Conservation (phyloP, 2,888 invertebrate species). For the Tenthredo livida region DNA sequence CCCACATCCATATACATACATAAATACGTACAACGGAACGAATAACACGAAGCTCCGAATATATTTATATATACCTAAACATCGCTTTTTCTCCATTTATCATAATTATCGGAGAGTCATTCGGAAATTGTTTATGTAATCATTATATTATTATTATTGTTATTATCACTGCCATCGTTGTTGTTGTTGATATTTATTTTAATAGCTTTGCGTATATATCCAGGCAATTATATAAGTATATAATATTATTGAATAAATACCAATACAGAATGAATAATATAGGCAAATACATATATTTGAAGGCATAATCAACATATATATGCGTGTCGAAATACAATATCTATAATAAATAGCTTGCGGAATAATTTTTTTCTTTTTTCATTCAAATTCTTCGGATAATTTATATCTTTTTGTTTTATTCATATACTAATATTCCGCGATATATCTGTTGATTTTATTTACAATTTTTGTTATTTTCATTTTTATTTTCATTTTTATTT, state of each 20-base stretch:
- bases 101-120: slow-evolving; percentile 3
- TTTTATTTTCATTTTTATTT: neutral
- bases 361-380: neutral
- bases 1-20: neutral
- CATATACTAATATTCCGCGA: neutral
- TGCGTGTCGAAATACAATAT: too few relatives aligned
- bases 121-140: neutral
- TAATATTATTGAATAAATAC: neutral
- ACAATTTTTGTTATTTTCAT: neutral
- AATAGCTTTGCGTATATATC: neutral
- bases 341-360: neutral
- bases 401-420: neutral
- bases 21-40: neutral
- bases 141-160: neutral
- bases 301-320: too few relatives aligned
- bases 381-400: too few relatives aligned
- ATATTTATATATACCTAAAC: neutral
- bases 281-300: too few relatives aligned
- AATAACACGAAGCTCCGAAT: neutral
- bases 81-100: neutral
- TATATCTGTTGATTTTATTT: neutral
- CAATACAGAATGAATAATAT: neutral
- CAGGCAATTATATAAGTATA: neutral
- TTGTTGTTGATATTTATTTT: neutral
- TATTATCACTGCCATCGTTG: neutral